These are phyloP conservation scores for Gasterosteus nipponicus DNA, from an alignment of 2,113 vertebrate species.

Conservation along the genomic window DNA sequence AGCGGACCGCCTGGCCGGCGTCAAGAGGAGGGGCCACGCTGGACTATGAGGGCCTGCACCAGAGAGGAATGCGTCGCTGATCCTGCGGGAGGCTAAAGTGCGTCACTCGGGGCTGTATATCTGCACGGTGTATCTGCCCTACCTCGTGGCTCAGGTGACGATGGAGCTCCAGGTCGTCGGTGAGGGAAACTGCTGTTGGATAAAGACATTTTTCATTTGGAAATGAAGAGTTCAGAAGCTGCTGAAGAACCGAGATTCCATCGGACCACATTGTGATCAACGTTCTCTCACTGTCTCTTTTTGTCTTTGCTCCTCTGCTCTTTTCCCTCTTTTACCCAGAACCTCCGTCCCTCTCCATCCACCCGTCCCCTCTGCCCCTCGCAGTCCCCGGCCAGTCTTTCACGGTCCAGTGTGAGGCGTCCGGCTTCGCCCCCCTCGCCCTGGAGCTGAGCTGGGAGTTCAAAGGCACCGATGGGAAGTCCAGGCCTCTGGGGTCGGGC, in stretches of 20 bases:
- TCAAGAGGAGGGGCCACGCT: conserved; percentile 70
- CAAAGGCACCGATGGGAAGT: conserved; percentile 42
- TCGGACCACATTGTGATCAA: background rate
- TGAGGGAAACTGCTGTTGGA: conserved; percentile 58
- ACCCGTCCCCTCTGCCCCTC: conserved; percentile 75
- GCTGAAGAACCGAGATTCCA: background rate
- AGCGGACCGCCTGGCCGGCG: conserved; percentile 66
- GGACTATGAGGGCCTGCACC: conserved; percentile 78
- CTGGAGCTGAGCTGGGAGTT: conserved; percentile 83
- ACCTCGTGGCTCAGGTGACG: conserved; percentile 84
- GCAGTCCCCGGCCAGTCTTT: conserved; percentile 69
- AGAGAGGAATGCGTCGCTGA: conserved; percentile 82
- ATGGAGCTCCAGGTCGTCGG: conserved; percentile 84
- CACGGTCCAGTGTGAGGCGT: conserved; percentile 78
- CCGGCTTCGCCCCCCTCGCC: conserved; percentile 83
- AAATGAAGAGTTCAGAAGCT: background rate
- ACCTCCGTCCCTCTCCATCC: conserved; percentile 65
- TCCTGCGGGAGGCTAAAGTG: conserved; percentile 78
- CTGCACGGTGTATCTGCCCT: conserved; percentile 85
- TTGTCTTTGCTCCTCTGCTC: background rate
- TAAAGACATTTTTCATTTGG: background rate
- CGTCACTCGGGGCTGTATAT: conserved; percentile 86
- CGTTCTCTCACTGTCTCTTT: background rate
- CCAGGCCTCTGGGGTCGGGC: conserved; percentile 59
- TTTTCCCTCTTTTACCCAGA: conserved; percentile 46